phyloP scores from a whole-genome alignment of 1,140 invertebrate genomes.

The Linepithema humile region DNA sequence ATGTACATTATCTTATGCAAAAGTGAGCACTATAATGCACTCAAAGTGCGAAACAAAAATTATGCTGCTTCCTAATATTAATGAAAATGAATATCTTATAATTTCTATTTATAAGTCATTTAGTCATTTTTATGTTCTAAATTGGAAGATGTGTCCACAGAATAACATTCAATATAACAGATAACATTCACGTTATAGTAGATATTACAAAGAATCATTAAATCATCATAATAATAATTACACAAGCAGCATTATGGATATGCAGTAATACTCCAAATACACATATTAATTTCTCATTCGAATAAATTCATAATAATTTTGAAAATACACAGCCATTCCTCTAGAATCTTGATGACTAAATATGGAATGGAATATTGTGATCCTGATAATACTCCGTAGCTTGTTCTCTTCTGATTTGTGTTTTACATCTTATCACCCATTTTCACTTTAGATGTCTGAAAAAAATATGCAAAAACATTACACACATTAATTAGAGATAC shows the following conservation, averaged over 20 bases:
- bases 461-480: slow-evolving; percentile 35
- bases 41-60: slow-evolving; percentile 39
- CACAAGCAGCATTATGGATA: neutral
- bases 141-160: neutral
- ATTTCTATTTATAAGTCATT: neutral
- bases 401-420: neutral
- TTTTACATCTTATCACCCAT: slow-evolving; percentile 85
- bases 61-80: slow-evolving; percentile 4
- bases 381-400: slow-evolving; percentile 19
- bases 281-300: slow-evolving; percentile 5
- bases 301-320: slow-evolving; percentile 26
- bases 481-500: too few species aligned
- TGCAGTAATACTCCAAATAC: slow-evolving; percentile 28
- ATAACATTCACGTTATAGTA: neutral
- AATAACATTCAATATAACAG: neutral
- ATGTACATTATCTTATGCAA: slow-evolving; percentile 58
- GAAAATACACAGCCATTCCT: neutral
- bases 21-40: slow-evolving; percentile 61
- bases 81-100: slow-evolving; percentile 1
- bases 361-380: slow-evolving; percentile 59
- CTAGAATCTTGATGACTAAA: slow-evolving; percentile 35
- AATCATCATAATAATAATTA: neutral
- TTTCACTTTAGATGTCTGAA: slow-evolving; percentile 86
- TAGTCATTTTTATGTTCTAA: neutral
- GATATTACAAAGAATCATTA: neutral